These are phyloP conservation scores for Hiodon alosoides DNA, from an alignment of 2,113 vertebrate species.

Conservation along the genomic window DNA sequence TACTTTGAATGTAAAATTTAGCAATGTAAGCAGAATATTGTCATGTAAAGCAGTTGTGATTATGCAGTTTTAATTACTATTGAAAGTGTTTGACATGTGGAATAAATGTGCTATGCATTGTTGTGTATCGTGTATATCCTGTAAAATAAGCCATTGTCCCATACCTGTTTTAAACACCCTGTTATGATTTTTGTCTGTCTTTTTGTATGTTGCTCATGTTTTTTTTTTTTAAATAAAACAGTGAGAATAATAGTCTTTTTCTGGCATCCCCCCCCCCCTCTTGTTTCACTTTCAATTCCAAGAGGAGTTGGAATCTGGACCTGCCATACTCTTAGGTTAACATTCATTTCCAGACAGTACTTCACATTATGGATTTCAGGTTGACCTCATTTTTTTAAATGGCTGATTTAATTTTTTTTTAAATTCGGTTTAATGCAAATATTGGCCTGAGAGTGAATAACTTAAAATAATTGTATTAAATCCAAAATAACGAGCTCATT, in stretches of 20 bases:
- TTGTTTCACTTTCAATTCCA: too few species aligned
- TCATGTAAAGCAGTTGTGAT: too few species aligned
- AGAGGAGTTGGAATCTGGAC: too few species aligned
- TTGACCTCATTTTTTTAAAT: too few species aligned
- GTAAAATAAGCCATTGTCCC: background rate
- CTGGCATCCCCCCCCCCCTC: background rate
- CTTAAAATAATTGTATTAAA: background rate
- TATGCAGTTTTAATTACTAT: constrained; percentile 24
- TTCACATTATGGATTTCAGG: too few species aligned
- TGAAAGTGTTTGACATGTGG: background rate
- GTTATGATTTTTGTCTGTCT: background rate
- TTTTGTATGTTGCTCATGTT: background rate
- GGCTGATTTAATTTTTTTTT: too few species aligned
- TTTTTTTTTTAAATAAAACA: background rate
- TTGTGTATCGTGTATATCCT: background rate
- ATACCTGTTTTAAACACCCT: background rate
- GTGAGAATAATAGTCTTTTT: background rate
- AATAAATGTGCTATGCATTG: constrained; percentile 9
- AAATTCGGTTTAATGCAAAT: too few species aligned
- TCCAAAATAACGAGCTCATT: background rate
- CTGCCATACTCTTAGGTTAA: too few species aligned
- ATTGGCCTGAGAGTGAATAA: too few species aligned
- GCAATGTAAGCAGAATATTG: too few species aligned
- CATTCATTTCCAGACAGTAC: too few species aligned
- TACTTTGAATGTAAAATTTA: too few species aligned